phyloP scores from a whole-genome alignment of 2,888 invertebrate genomes.

The Cataglyphis rosenhaueri region DNA sequence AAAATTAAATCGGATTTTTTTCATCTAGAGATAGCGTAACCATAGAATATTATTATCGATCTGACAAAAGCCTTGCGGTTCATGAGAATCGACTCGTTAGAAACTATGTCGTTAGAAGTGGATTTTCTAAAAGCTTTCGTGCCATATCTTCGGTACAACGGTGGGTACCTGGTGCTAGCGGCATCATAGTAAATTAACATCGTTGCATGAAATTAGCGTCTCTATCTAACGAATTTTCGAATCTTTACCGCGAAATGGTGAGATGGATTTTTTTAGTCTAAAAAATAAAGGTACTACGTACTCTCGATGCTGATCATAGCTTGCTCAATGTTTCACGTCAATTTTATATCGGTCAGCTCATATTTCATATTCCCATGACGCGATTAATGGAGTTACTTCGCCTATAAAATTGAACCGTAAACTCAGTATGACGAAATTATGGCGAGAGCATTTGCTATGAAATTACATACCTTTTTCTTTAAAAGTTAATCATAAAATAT shows the following conservation, averaged over 20 bases:
- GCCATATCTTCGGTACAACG: constrained; percentile 33
- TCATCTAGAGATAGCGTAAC: constrained; percentile 4
- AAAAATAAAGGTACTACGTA: constrained; percentile 8
- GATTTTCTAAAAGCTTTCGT: constrained; percentile 51
- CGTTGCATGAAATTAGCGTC: constrained; percentile 7
- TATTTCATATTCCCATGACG: constrained; percentile 35
- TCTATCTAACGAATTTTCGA: constrained; percentile 25
- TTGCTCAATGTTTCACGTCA: not conserved
- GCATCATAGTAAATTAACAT: constrained; percentile 41
- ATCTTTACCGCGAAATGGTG: not conserved
- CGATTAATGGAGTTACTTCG: constrained; percentile 43
- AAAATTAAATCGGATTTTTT: constrained; percentile 34
- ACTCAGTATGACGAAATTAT: constrained; percentile 27
- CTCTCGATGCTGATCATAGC: not conserved
- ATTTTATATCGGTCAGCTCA: constrained; percentile 28
- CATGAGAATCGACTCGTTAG: constrained; percentile 6
- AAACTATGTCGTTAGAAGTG: constrained; percentile 11
- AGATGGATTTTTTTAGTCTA: not conserved
- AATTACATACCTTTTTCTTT: constrained; percentile 29
- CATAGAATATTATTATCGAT: constrained; percentile 32
- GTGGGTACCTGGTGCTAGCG: not conserved
- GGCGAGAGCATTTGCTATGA: constrained; percentile 13
- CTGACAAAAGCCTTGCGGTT: constrained; percentile 28
- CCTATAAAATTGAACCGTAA: constrained; percentile 41
- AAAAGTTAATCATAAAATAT: constrained; percentile 25